Evolutionary conservation across 2,888 invertebrate genomes (phyloP), one percentile per base, ranked within the genome.

Genomic region (Coremacera marginata): DNA sequence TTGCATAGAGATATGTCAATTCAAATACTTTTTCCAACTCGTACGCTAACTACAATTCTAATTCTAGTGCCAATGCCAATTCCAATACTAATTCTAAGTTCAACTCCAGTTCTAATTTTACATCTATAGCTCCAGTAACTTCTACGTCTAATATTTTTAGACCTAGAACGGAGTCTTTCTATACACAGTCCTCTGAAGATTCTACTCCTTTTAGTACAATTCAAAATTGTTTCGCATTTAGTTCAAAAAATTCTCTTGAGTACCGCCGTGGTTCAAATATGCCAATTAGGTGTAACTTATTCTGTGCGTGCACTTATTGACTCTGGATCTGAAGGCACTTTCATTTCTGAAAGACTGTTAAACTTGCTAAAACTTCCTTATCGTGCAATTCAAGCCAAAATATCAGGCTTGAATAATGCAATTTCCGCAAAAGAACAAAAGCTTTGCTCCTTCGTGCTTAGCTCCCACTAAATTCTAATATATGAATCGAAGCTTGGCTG

Each of bases 311-410:
- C 78, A 11, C 51, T 77, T 5, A 70, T 77, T 7, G 73, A 77
- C 14, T 74, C 77, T 0, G 73, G 73, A 1, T 74, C 77, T 1
- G 74, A 77, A 55, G 70, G 68, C 1, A 74, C 74, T 5, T 70
- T 77, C 44, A 65, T 77, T 27, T 74, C 74, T 0, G 74, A 77
- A 27, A 27, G 63, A 3, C 11, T 77, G 3, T 60, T 51, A 1
- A 57, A 68, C 11, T 49, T 67, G 0, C 16, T 75, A 1, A 31
- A 49, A 22, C 37, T 74, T n/a, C 63, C 63, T 5, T 49, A 5
- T n/a, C n/a, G 44, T 14, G 49, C 44, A 5, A 63, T 27, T 2
- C 19, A 16, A 8, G 74, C 22, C 0, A 14, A 70, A 14, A 31
- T 76, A 49, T 72, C 72, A 2, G 70, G 76, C 2, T 22, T 77